Evolutionary conservation across 1,140 invertebrate genomes (phyloP).

Genomic region (Drosophila sturtevanti): DNA sequence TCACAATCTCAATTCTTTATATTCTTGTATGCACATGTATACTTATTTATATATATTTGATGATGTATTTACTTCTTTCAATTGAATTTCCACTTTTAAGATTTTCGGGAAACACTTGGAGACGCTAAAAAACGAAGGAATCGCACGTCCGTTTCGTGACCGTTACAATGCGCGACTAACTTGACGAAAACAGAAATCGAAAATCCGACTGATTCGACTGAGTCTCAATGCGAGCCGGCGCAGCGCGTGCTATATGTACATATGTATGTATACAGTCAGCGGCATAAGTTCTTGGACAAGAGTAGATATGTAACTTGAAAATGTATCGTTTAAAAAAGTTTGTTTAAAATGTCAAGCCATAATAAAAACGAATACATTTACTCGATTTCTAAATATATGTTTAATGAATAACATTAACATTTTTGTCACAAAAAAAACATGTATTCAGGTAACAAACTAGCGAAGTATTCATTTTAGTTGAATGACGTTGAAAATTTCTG

Average conservation of each 20-base stretch:
- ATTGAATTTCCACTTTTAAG: conserved; percentile 4
- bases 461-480: too few species aligned
- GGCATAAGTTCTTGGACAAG: neutral
- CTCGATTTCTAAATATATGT: too few species aligned
- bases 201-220: conserved; percentile 5
- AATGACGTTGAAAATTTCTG: too few species aligned
- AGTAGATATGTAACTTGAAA: too few species aligned
- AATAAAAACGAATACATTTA: too few species aligned
- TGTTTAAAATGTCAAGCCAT: too few species aligned
- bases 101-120: conserved; percentile 14
- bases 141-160: conserved; percentile 14
- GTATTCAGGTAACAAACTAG: too few species aligned
- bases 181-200: conserved; percentile 6
- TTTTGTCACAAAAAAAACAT: too few species aligned
- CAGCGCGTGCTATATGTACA: conserved; percentile 1
- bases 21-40: neutral
- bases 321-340: too few species aligned
- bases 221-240: conserved; percentile 9
- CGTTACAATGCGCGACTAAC: conserved; percentile 21
- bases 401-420: too few species aligned
- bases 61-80: conserved; percentile 16
- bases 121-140: neutral
- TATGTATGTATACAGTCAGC: neutral
- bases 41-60: conserved; percentile 1
- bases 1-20: neutral